phyloP scores from a whole-genome alignment of 1,140 invertebrate genomes.

The Choristoneura fumiferana region DNA sequence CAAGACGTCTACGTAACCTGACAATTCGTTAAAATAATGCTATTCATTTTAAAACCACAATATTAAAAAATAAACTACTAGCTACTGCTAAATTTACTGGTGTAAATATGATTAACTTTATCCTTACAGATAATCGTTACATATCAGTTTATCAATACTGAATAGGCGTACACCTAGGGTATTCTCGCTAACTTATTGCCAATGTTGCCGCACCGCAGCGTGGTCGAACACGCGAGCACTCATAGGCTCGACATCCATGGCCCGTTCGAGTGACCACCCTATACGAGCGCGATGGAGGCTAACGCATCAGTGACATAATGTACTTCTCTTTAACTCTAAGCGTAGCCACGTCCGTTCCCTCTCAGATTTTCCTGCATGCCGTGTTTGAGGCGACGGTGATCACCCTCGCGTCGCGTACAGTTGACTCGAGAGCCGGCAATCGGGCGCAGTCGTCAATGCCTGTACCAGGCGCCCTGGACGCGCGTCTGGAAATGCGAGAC shows the following conservation, averaged over 20 bases:
- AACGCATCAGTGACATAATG: conserved; percentile 31
- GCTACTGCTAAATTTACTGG: conserved; percentile 64
- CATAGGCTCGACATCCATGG: too few species aligned
- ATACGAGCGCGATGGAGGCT: conserved; percentile 37
- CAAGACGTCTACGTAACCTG: conserved; percentile 8
- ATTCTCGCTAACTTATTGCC: conserved; percentile 69
- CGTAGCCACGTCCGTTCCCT: conserved; percentile 12
- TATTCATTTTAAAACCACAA: conserved; percentile 27
- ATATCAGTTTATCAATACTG: conserved; percentile 73
- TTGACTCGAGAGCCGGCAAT: too few species aligned
- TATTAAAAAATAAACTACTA: conserved; percentile 61
- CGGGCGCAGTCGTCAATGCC: conserved; percentile 58
- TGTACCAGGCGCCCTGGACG: conserved; percentile 74
- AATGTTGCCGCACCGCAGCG: conserved; percentile 39
- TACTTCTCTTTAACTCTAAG: conserved; percentile 22
- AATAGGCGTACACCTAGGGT: conserved; percentile 65
- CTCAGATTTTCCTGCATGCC: neutral
- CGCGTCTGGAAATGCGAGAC: conserved; percentile 80
- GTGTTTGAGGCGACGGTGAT: neutral
- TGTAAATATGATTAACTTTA: conserved; percentile 68
- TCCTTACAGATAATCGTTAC: conserved; percentile 53
- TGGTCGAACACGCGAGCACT: too few species aligned
- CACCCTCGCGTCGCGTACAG: neutral
- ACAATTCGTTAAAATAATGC: conserved; percentile 6
- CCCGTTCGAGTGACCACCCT: conserved; percentile 27